Evolutionary conservation across 2,113 vertebrate genomes (phyloP).

Genomic region (Benthochromis sp.): DNA sequence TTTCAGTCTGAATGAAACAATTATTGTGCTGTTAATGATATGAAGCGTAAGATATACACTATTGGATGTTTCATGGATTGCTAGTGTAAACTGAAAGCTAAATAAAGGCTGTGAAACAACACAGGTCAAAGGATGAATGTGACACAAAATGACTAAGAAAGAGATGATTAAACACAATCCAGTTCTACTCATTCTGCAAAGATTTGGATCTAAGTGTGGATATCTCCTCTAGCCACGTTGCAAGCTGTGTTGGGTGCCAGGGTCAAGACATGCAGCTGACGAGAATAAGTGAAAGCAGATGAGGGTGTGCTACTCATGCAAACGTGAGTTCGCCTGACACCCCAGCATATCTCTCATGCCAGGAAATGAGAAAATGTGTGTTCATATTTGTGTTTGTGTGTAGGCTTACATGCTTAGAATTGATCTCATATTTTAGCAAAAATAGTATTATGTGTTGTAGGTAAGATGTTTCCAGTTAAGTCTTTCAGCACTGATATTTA

Average conservation of each 20-base stretch:
- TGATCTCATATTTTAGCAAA: background rate
- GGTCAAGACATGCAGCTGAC: constrained; percentile 4
- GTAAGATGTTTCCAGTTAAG: background rate
- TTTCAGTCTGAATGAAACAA: background rate
- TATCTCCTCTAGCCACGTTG: background rate
- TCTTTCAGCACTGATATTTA: background rate
- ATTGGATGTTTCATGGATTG: background rate
- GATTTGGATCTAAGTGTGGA: background rate
- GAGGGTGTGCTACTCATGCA: background rate
- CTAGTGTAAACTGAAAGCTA: background rate
- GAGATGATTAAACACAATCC: background rate
- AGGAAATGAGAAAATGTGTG: background rate
- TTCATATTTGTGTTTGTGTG: background rate
- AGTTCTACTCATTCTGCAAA: background rate
- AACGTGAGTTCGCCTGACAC: background rate
- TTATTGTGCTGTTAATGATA: background rate
- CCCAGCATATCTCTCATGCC: background rate
- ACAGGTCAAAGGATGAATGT: background rate
- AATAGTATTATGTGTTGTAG: background rate
- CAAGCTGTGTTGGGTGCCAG: background rate
- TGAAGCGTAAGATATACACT: background rate
- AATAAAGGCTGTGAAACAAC: background rate
- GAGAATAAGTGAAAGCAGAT: constrained; percentile 54
- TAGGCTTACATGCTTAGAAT: background rate
- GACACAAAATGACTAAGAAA: background rate